These are phyloP conservation scores for Goniozus legneri DNA, from an alignment of 1,140 invertebrate genomes.

Conservation along the genomic window DNA sequence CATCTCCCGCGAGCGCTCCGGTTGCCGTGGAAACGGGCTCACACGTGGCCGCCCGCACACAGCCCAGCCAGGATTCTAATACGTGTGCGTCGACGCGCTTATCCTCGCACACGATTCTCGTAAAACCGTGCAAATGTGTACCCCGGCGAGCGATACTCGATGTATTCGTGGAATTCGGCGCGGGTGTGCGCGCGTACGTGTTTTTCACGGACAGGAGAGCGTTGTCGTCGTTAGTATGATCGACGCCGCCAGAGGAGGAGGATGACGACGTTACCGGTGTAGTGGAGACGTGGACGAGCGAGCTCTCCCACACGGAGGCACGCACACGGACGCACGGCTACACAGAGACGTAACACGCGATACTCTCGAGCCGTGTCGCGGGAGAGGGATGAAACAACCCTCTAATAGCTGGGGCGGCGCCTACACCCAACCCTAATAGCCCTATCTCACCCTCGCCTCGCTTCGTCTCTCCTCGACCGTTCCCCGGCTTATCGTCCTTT, in stretches of 20 bases:
- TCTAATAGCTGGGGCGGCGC: conserved; percentile 53
- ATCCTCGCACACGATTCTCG: conserved; percentile 2
- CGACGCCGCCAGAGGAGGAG: conserved; percentile 3
- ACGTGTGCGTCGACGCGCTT: conserved; percentile 6
- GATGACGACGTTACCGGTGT: conserved; percentile 2
- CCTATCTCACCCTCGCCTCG: conserved; percentile 44
- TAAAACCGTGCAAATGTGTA: too few relatives aligned
- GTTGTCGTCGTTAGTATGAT: not conserved
- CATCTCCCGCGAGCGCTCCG: conserved; percentile 37
- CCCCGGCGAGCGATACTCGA: too few relatives aligned
- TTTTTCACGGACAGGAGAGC: conserved; percentile 7
- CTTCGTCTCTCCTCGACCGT: conserved; percentile 25
- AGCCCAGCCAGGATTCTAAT: conserved; percentile 9
- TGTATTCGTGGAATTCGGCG: too few relatives aligned
- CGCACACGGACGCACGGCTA: too few relatives aligned
- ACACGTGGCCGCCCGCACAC: conserved; percentile 15
- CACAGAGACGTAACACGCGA: too few relatives aligned
- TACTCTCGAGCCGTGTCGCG: too few relatives aligned
- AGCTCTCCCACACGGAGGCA: not conserved
- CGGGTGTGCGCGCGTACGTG: conserved; percentile 7
- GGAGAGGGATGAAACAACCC: conserved; percentile 45
- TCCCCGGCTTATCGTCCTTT: conserved; percentile 19
- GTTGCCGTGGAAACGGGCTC: conserved; percentile 47
- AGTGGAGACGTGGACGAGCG: conserved; percentile 2
- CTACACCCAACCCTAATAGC: conserved; percentile 52